Conservation (phyloP, 2,888 invertebrate species). For the Eucera pruinosa region DNA sequence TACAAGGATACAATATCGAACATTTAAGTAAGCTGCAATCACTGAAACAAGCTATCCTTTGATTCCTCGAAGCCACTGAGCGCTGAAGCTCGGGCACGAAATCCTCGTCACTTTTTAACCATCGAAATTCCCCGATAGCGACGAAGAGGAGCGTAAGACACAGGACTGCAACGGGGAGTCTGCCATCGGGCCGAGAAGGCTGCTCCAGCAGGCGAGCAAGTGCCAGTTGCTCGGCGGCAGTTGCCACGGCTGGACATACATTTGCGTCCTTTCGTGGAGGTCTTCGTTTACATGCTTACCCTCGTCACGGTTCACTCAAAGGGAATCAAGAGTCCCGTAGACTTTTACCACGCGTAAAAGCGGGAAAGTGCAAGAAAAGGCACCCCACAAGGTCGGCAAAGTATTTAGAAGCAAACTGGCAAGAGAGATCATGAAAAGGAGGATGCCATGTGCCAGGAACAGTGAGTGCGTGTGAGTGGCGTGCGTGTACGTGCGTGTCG, state of each 20-base stretch:
- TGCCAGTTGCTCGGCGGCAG: slow-evolving; percentile 82
- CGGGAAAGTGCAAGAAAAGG: background rate
- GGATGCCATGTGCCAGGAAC: slow-evolving; percentile 60
- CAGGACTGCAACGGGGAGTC: slow-evolving; percentile 57
- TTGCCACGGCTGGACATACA: slow-evolving; percentile 79
- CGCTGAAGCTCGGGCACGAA: background rate
- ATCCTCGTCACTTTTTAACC: slow-evolving; percentile 24
- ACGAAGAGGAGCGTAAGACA: slow-evolving; percentile 44
- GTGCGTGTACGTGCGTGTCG: slow-evolving; percentile 61
- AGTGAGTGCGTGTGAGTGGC: slow-evolving; percentile 68
- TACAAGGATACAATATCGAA: background rate
- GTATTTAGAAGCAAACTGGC: no score
- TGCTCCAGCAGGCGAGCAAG: slow-evolving; percentile 69
- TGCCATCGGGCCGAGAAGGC: slow-evolving; percentile 51
- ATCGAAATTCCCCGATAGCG: slow-evolving; percentile 48
- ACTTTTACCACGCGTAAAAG: background rate
- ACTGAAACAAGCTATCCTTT: background rate
- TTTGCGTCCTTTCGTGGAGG: slow-evolving; percentile 35
- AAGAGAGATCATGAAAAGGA: slow-evolving; percentile 56
- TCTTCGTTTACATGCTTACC: slow-evolving; percentile 33
- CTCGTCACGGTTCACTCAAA: slow-evolving; percentile 6
- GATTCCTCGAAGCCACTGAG: background rate
- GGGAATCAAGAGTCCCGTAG: background rate
- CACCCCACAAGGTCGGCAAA: no score
- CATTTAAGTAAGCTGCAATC: background rate